Evolutionary conservation across 2,797 vertebrate species (phyloP).

Genomic region (Knipowitschia caucasica): DNA sequence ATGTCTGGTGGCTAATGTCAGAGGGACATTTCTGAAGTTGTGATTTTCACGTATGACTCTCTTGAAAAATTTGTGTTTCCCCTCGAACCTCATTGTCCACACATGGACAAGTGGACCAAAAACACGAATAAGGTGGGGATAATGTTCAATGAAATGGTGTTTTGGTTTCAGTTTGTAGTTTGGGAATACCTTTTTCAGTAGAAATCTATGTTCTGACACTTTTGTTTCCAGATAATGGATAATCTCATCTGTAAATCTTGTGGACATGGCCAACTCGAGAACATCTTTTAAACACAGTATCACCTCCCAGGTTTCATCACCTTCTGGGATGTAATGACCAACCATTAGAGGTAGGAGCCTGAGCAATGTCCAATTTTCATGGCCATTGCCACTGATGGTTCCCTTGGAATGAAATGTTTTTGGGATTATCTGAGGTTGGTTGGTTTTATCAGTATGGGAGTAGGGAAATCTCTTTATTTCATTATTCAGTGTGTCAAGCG

Average conservation of each 20-base stretch:
- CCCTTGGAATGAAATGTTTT: constrained; percentile 15
- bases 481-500: constrained; percentile 11
- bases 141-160: no score
- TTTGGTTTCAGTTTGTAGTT: neutral
- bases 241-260: constrained; percentile 12
- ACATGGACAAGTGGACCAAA: constrained; percentile 12
- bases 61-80: constrained; percentile 15
- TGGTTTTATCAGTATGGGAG: constrained; percentile 25
- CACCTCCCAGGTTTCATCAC: constrained; percentile 22
- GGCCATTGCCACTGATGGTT: constrained; percentile 26
- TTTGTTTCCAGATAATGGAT: constrained; percentile 9
- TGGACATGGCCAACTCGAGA: constrained; percentile 4
- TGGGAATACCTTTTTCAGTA: constrained; percentile 2
- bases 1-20: constrained; percentile 1
- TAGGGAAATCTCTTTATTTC: constrained; percentile 31
- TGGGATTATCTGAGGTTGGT: constrained; percentile 27
- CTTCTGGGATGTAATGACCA: constrained; percentile 16
- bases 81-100: constrained; percentile 13
- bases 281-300: constrained; percentile 17
- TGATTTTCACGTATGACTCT: constrained; percentile 1
- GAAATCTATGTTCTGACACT: neutral
- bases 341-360: constrained; percentile 23
- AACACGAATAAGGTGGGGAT: constrained; percentile 3
- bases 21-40: constrained; percentile 9
- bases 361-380: constrained; percentile 33